A percentile compares a stretch with the other conserved stretches of the same genome.
These are phyloP conservation scores for Penelope pileata DNA, from an alignment of 2,113 vertebrate genomes.

Conservation along the genomic window DNA sequence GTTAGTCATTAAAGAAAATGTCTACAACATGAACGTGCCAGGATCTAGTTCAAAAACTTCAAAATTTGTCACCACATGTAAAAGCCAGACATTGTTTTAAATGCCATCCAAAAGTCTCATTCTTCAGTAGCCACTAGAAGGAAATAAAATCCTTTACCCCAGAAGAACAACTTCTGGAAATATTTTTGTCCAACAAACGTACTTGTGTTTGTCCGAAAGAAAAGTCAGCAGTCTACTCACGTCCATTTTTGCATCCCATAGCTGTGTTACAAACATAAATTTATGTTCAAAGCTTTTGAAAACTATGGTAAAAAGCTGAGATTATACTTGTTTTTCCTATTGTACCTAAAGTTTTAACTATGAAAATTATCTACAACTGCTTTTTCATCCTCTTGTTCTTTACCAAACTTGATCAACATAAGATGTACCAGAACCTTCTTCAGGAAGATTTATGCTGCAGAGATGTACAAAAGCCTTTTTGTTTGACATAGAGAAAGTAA, in stretches of 20 bases:
- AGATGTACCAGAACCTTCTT: background rate
- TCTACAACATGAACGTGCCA: background rate
- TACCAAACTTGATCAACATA: background rate
- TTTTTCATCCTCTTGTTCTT: background rate
- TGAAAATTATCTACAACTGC: background rate
- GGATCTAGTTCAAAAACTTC: background rate
- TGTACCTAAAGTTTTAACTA: background rate
- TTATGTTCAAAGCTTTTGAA: background rate
- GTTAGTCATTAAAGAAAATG: background rate
- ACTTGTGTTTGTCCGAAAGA: background rate
- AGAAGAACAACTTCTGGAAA: background rate
- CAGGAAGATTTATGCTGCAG: background rate
- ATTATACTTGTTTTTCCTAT: accelerated
- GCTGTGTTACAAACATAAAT: background rate
- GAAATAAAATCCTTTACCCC: background rate
- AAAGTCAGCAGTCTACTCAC: background rate
- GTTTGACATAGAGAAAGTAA: background rate
- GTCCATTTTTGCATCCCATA: background rate
- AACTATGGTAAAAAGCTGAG: background rate
- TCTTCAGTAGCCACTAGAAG: background rate
- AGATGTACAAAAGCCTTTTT: background rate
- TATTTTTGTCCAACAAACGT: background rate
- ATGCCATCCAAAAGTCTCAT: background rate
- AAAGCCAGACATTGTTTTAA: background rate
- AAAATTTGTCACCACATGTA: background rate